These are phyloP conservation scores for Alsophila aescularia DNA, from an alignment of 2,888 invertebrate species.

Conservation along the genomic window DNA sequence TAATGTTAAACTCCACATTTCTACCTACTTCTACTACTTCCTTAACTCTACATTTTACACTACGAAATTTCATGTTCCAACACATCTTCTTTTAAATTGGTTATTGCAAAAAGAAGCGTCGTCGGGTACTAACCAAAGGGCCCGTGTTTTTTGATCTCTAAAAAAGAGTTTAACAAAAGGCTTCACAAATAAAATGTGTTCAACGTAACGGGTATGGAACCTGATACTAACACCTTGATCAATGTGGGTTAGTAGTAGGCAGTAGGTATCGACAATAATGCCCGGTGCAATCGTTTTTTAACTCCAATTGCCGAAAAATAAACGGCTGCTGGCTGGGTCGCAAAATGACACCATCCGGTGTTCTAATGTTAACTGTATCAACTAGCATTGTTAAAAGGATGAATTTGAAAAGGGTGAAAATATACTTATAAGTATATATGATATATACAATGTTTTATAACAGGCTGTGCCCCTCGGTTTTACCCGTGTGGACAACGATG, in stretches of 20 bases:
- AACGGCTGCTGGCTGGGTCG: conserved; percentile 60
- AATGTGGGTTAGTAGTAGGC: conserved; percentile 80
- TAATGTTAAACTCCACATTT: too few relatives aligned
- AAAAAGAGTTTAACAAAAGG: conserved; percentile 71
- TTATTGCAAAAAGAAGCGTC: conserved; percentile 41
- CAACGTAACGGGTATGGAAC: conserved; percentile 74
- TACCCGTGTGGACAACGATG: too few relatives aligned
- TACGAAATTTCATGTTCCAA: too few relatives aligned
- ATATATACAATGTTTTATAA: too few relatives aligned
- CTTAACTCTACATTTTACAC: too few relatives aligned
- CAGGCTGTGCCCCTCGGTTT: too few relatives aligned
- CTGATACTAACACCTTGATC: conserved; percentile 81
- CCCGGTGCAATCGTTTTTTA: conserved; percentile 67
- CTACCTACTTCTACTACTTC: too few relatives aligned
- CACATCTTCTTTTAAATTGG: too few relatives aligned
- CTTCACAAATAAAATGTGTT: conserved; percentile 58
- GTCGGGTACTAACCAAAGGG: conserved; percentile 55
- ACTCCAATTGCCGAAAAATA: conserved; percentile 66
- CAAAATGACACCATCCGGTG: conserved; percentile 76
- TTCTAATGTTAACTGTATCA: conserved; percentile 36
- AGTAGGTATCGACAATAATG: conserved; percentile 45
- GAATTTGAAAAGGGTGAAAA: conserved; percentile 27
- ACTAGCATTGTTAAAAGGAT: conserved; percentile 25
- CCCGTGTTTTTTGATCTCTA: conserved; percentile 53
- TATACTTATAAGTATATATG: too few relatives aligned